Evolutionary conservation across 1,140 invertebrate genomes (phyloP), one percentile per base, ranked within the genome.

Genomic region (Papilio machaon): DNA sequence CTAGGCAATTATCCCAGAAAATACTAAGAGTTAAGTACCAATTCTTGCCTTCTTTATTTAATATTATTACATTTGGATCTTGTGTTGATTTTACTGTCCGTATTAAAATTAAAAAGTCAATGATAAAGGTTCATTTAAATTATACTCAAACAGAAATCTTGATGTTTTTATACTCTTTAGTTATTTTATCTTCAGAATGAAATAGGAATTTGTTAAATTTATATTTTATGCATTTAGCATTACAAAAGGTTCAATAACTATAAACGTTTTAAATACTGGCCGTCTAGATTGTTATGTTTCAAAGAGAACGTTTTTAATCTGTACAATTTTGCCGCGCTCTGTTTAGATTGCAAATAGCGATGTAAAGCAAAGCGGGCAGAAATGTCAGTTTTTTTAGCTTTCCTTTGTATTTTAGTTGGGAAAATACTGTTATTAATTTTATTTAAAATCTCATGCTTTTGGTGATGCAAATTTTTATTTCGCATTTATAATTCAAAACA

Each of bases 271-370:
- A 64, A 64, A 13, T 13, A 64, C 60, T 64, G 60, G 60, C 60
- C 5, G 23, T 30, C 7, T 15, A 10, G 58, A 64, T 64, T 30
- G 13, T 30, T 13, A 13, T 23, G 19, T 64, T 64, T 64, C 23
- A 64, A 64, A 64, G 60, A 64, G 23, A 23, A 64, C 23, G 23
- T 64, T 64, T 64, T 64, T 64, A 64, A 64, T 64, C 60, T 64
- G 23, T 64, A 64, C 60, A 30, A 64, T 64, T 64, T 64, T 64
- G 23, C 60, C 60, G 60, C 19, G 60, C 60, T 64, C 60, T 64
- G 60, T 64, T 64, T 64, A 64, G 19, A 64, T 30, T 30, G 60
- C 60, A 30, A 64, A 64, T 23, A 64, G 60, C 60, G 60, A 30
- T 64, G 60, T 64, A 64, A 64, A 64, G 60, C 60, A 17, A 64